Evolutionary conservation across 92 coral and sea anemone species (phyloP).

Genomic region (Actinernus sp.): DNA sequence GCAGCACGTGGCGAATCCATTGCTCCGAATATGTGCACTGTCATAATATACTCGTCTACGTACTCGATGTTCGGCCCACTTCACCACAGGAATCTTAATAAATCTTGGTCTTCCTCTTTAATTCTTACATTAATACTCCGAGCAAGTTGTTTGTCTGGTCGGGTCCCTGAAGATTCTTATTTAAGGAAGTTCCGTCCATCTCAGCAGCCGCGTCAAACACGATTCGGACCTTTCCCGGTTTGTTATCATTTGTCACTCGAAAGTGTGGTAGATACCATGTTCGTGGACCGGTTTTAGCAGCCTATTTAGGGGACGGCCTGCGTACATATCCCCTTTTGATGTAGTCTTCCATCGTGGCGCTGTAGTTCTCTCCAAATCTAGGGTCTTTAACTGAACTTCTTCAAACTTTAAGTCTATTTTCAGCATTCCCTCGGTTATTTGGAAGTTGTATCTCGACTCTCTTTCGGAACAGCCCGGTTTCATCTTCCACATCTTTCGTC

Average conservation of each 20-base stretch:
- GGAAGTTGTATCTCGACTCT: constrained; percentile 15
- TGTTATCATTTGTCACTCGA: constrained; percentile 45
- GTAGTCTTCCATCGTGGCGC: constrained; percentile 34
- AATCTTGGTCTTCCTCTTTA: constrained; percentile 42
- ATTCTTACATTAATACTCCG: constrained; percentile 45
- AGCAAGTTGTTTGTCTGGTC: constrained; percentile 47
- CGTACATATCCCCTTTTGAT: no score
- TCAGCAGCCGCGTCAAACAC: constrained; percentile 14
- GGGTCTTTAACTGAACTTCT: constrained; percentile 28
- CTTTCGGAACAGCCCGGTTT: constrained; percentile 46
- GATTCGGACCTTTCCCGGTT: constrained; percentile 33
- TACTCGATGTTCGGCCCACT: no score
- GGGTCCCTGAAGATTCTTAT: constrained; percentile 64
- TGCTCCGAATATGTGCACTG: constrained; percentile 51
- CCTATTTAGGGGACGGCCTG: constrained; percentile 29
- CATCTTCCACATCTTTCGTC: constrained; percentile 36
- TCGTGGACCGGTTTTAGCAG: constrained; percentile 5
- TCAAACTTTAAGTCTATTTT: constrained; percentile 28
- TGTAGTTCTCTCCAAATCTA: constrained; percentile 36
- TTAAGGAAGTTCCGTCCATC: constrained; percentile 49
- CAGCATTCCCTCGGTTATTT: constrained; percentile 30
- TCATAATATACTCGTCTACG: no score
- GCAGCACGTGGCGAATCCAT: constrained; percentile 59
- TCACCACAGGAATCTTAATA: no score
- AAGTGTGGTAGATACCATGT: constrained; percentile 43